Conservation (phyloP, 2,888 invertebrate species). For the Erpobdella octoculata region DNA sequence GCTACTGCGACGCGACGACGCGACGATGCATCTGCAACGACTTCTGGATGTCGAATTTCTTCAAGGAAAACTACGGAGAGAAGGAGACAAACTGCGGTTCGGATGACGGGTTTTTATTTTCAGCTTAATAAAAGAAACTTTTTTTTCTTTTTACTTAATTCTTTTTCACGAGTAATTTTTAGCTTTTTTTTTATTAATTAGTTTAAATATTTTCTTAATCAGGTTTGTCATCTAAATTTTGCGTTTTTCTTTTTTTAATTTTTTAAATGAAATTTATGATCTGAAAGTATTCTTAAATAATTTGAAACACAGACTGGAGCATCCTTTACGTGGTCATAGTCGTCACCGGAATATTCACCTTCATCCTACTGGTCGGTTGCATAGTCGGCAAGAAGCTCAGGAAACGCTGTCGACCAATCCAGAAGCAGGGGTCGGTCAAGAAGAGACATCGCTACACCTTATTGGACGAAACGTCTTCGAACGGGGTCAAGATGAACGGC, state of each 20-base stretch:
- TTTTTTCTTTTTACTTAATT: too few relatives aligned
- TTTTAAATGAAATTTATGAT: neutral
- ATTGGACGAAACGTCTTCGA: constrained; percentile 45
- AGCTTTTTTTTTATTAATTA: too few relatives aligned
- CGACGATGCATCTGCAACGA: constrained; percentile 82
- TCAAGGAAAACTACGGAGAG: constrained; percentile 63
- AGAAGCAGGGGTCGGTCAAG: constrained; percentile 42
- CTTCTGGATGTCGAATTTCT: constrained; percentile 87
- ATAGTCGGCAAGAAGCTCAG: constrained; percentile 27
- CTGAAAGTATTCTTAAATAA: neutral
- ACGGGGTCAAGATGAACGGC: neutral
- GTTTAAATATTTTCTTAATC: too few relatives aligned
- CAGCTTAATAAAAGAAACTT: too few relatives aligned
- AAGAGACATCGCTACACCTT: constrained; percentile 49
- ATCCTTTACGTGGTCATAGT: constrained; percentile 77
- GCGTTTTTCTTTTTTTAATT: neutral
- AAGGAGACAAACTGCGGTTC: constrained; percentile 74
- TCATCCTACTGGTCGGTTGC: constrained; percentile 42
- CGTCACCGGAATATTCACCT: constrained; percentile 47
- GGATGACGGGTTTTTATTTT: constrained; percentile 29
- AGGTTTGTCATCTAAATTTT: too few relatives aligned
- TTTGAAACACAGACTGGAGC: constrained; percentile 81
- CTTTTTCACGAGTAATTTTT: too few relatives aligned
- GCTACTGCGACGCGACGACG: constrained; percentile 73
- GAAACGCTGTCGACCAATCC: neutral